These are phyloP conservation scores for Limnodromus scolopaceus DNA, from an alignment of 2,797 vertebrate genomes.

Conservation along the genomic window DNA sequence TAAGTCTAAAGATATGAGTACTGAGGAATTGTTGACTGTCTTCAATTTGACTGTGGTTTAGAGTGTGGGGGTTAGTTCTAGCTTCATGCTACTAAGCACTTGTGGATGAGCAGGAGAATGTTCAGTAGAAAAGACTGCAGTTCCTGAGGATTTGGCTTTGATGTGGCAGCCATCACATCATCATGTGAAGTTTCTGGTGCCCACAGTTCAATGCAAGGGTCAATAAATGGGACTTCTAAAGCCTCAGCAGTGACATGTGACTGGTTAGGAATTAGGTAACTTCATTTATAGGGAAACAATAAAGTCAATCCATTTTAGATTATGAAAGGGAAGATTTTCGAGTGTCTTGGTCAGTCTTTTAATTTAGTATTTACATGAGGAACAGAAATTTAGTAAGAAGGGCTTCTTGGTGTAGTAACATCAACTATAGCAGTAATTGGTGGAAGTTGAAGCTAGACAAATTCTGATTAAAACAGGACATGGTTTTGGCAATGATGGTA, in stretches of 20 bases:
- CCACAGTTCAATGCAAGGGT: background rate
- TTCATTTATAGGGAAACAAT: background rate
- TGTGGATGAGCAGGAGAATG: background rate
- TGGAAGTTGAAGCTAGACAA: background rate
- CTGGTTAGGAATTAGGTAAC: background rate
- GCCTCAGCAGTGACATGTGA: background rate
- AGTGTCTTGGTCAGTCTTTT: background rate
- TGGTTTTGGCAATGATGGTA: background rate
- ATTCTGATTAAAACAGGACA: background rate
- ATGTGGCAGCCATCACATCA: fast-evolving
- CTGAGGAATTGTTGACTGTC: background rate
- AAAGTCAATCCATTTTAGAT: background rate
- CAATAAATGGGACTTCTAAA: background rate
- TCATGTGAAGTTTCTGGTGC: background rate
- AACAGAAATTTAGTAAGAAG: background rate
- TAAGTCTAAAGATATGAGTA: background rate
- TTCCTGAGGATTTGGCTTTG: background rate
- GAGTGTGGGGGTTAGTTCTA: background rate
- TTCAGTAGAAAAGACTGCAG: background rate
- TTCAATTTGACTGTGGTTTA: background rate
- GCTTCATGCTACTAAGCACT: background rate
- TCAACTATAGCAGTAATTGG: background rate
- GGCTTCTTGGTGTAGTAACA: background rate
- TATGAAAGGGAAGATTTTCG: background rate
- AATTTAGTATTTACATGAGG: background rate